Evolutionary conservation across 2,888 invertebrate species (phyloP).

Genomic region (Sepiola atlantica): DNA sequence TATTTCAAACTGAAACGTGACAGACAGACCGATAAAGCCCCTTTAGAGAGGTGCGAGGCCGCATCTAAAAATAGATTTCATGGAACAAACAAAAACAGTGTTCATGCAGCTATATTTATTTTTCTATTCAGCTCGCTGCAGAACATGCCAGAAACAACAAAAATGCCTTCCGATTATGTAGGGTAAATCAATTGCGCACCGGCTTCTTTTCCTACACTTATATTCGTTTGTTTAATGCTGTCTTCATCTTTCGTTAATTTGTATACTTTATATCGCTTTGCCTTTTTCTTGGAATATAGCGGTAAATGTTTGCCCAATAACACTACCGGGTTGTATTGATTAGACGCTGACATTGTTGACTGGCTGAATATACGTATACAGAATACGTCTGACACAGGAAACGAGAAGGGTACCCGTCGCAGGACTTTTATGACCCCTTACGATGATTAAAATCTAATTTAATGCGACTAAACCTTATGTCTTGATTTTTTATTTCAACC

Average conservation of each 20-base stretch:
- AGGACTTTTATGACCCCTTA: no score
- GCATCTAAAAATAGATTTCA: background rate
- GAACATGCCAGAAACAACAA: background rate
- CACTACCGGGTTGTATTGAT: background rate
- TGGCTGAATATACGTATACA: background rate
- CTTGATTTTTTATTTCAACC: no score
- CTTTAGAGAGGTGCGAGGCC: no score
- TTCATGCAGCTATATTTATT: background rate
- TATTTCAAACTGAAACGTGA: no score
- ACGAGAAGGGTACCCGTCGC: no score
- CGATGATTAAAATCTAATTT: no score
- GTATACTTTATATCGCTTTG: background rate
- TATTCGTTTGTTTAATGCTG: no score
- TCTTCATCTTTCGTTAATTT: background rate
- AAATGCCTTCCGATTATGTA: background rate
- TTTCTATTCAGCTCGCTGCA: background rate
- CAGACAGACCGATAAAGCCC: no score
- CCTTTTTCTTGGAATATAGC: background rate
- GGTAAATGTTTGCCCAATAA: background rate
- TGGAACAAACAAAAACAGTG: background rate
- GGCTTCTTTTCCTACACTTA: background rate
- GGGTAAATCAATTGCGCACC: background rate
- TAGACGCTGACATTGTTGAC: background rate
- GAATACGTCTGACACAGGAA: background rate
- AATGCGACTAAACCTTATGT: no score